Conservation (phyloP, 64 coral and sea anemone genomes). For the Hydrozoanthus tunicans region DNA sequence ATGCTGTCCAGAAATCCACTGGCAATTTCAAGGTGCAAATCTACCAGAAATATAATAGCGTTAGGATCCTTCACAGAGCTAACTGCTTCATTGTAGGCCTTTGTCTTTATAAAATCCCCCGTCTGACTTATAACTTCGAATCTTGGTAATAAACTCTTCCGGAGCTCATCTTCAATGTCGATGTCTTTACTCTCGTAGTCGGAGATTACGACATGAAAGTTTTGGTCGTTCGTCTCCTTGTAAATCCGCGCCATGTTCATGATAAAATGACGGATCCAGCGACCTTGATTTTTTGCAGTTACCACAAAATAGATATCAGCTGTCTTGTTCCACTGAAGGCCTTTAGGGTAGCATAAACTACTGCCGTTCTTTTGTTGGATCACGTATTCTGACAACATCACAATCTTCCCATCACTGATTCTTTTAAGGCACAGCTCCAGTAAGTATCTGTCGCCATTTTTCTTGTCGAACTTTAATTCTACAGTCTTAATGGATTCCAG, state of each 20-base stretch:
- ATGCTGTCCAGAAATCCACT: neutral
- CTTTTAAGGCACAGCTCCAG: neutral
- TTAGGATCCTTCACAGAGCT: neutral
- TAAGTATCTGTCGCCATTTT: neutral
- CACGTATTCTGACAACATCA: neutral
- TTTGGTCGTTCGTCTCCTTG: neutral
- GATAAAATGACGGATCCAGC: neutral
- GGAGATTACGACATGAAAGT: neutral
- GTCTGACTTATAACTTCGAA: neutral
- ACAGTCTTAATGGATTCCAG: neutral
- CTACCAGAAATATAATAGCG: constrained; percentile 1
- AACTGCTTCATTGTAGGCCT: constrained; percentile 1
- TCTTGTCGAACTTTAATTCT: neutral
- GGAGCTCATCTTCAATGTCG: neutral
- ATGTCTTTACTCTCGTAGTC: neutral
- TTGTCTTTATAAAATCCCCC: constrained; percentile 1
- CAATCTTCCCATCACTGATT: neutral
- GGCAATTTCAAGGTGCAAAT: neutral
- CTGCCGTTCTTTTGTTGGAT: neutral
- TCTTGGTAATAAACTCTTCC: neutral
- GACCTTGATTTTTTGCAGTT: neutral
- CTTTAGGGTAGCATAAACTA: neutral
- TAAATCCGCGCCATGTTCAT: constrained; percentile 4
- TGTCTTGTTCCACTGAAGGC: neutral
- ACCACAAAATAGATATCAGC: neutral